Evolutionary conservation across 2,888 invertebrate genomes (phyloP).

Genomic region (Arrhopalites spinosus): DNA sequence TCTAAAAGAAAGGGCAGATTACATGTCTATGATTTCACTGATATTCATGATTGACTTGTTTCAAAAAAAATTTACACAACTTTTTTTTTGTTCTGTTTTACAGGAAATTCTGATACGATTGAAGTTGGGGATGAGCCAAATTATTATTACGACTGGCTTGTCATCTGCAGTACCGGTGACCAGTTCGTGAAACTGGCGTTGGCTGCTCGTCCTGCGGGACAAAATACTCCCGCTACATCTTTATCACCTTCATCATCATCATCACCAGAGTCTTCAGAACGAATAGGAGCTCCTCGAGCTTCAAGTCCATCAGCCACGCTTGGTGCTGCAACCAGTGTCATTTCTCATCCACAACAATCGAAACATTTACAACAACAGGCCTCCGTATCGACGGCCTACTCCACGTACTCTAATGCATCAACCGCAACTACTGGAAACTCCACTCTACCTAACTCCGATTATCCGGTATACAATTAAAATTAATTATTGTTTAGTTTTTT

Average conservation of each 20-base stretch:
- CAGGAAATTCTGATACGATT: slow-evolving; percentile 17
- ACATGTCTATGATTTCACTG: too few relatives aligned
- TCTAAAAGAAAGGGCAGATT: too few relatives aligned
- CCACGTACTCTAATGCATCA: slow-evolving; percentile 55
- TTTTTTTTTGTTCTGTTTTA: slow-evolving; percentile 31
- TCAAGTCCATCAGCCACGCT: slow-evolving; percentile 38
- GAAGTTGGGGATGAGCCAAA: slow-evolving; percentile 43
- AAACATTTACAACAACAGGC: slow-evolving; percentile 33
- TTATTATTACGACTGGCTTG: slow-evolving; percentile 31
- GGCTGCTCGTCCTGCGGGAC: slow-evolving; percentile 55
- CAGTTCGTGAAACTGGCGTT: slow-evolving; percentile 56
- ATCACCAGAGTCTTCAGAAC: slow-evolving; percentile 34
- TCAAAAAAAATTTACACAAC: too few relatives aligned
- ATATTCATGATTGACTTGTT: too few relatives aligned
- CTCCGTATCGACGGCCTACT: slow-evolving; percentile 48
- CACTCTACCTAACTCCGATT: slow-evolving; percentile 49
- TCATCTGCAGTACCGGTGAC: slow-evolving; percentile 34
- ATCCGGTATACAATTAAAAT: slow-evolving; percentile 44
- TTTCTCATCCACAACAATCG: slow-evolving; percentile 31
- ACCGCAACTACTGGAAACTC: slow-evolving; percentile 52
- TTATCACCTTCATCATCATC: slow-evolving; percentile 38
- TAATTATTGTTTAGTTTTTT: neutral
- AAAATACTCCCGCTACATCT: slow-evolving; percentile 55
- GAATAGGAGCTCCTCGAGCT: slow-evolving; percentile 34
- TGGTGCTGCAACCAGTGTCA: slow-evolving; percentile 26